Evolutionary conservation across 2,797 vertebrate genomes (phyloP), one percentile per base, ranked within the genome.

Genomic region (Catostomus latipinnis): DNA sequence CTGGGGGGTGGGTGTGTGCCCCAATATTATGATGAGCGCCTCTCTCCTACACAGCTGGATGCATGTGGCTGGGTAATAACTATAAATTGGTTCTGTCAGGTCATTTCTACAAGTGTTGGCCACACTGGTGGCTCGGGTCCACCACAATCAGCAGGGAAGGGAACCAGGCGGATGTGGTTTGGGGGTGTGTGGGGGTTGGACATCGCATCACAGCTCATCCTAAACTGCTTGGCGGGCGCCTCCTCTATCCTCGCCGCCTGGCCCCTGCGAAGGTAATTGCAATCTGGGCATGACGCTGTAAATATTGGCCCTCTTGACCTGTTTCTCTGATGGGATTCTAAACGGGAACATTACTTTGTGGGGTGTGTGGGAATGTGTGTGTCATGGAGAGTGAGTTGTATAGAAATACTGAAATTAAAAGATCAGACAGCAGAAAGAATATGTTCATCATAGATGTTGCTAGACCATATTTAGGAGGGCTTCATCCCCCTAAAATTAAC

Each of bases 71-170:
- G 88, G 90, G 90, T 93, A 93, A 93, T 92, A 92, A 92, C 90
- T 90, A 90, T 86, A 88, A 89, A 94, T 93, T 94, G 91, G 90
- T 94, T 93, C 90, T 94, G 93, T 94, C 93, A 94, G 92, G 92
- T 92, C 91, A 94, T 94, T 93, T 93, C 93, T 92, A 93, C 91
- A 90, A 94, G 92, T 92, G 92, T 93, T 93, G 93, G 85, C 91
- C 91, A 89, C 91, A 93, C 81, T 81, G 88, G 90, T 84, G 77
- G 83, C 88, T 82, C 81, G 85, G 84, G 88, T 88, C 89, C 89
- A 90, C 74, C 84, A 87, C 90, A 92, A 91, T 92, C 90, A 91
- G 89, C 88, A 85, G 88, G 89, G 89, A 75, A 81, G 73, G 57
- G 69, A 81, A 73, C 61, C 52, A 45, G 71, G 69, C 45, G 43